Evolutionary conservation across 2,797 vertebrate species (phyloP), one percentile per base, ranked within the genome.

Genomic region (Urophycis tenuis): DNA sequence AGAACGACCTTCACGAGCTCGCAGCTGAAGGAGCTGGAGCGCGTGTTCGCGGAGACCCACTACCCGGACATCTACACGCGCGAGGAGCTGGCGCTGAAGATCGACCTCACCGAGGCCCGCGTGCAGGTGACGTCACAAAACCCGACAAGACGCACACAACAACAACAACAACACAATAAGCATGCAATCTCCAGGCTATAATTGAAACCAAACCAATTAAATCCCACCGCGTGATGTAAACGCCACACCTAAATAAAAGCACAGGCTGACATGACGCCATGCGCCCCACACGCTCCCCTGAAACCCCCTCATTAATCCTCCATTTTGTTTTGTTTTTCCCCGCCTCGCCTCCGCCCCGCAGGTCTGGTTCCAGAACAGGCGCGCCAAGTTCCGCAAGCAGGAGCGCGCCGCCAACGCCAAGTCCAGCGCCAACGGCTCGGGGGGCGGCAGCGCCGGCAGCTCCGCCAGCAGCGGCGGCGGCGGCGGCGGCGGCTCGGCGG

Each of bases 31-130:
- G 97, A 99, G 88, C 91, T 99, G 81, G 97, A 99, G 92, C 90
- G 97, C 19, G 96, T 99, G 39, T 99, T 99, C 22, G 96, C 97
- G 0, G 97, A 99, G 90, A 98, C 97, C 0, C 97, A 99, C 86
- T 99, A 99, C 75, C 97, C 97, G 0, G 97, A 99, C 89, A 99
- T 99, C 85, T 99, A 99, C 92, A 98, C 97, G 5, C 91, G 97
- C 0, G 97, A 99, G 87, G 97, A 99, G 86, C 92, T 98, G 84
- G 97, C 97, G 0, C 95, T 98, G 77, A 98, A 98, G 88, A 99
- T 99, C 34, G 97, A 98, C 88, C 95, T 99, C 84, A 99, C 97
- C 0, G 97, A 99, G 84, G 97, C 97, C 60, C 89, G 97, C 0
- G 97, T 99, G 12, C 97, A 98, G 95, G 97, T 98, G 12, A 25